Base-by-base conservation (phyloP, 2,113 vertebrate species). In the Gopherus flavomarginatus region DNA sequence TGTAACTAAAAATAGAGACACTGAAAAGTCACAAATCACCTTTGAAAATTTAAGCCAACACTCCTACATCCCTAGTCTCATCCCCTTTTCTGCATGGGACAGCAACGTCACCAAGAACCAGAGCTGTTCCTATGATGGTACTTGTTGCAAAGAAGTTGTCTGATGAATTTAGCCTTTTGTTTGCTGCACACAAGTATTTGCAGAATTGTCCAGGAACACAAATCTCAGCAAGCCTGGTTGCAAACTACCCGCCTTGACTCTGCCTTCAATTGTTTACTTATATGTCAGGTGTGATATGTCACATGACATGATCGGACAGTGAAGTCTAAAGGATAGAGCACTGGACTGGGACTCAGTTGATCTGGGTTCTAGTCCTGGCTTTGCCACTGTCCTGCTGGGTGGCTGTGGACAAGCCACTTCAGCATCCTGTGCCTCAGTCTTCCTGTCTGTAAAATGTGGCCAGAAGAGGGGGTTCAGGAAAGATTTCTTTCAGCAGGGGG, bases 201-300 rank as follows among this genome's bases (percentile, higher is more conserved):
- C 38, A 56, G 16, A 56, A 92, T 42, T 14, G 24, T 11, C 26
- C 11, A 8, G 49, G 27, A 31, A 87, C 86, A 84, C n/a, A 50
- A 1, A 81, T 0, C 0, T 6, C 93, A 26, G 16, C 52, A 75
- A 24, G 13, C 47, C 4, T 26, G 26, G 47, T 8, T 78, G 27
- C 78, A n/a, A 83, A 52, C 19, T 35, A 59, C 22, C 59, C 69
- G 62, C 38, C 16, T 22, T 54, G 50, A 54, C 83, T 82, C 13
- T 9, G 38, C 57, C 79, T 81, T 54, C 78, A 54, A 11, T 83
- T 5, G 2, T 27, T 88, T 16, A 83, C 54, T 22, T 24, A 42
- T 75, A 11, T 12, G n/a, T 75, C 11, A 22, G 69, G 21, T 24
- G 9, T 12, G 22, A 24, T 22, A 24, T 42, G 19, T 75, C 69